These are phyloP conservation scores for Progne subis DNA, from an alignment of 2,113 vertebrate species.

Conservation along the genomic window DNA sequence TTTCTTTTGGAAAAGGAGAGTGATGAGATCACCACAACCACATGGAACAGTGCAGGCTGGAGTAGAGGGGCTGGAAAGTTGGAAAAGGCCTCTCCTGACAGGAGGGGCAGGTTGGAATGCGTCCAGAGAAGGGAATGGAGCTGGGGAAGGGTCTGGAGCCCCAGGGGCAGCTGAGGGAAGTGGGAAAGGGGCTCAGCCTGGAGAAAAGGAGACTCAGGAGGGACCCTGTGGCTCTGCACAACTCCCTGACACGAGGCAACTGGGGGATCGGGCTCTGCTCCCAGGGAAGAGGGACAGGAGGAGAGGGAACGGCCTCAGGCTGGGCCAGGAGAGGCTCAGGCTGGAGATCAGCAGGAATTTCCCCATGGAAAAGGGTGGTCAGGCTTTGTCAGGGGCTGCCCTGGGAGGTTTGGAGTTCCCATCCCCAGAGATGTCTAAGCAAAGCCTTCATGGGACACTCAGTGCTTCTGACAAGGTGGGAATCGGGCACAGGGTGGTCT, in stretches of 20 bases:
- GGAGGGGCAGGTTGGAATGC: rapidly evolving
- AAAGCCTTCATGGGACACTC: background rate
- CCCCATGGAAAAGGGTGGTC: background rate
- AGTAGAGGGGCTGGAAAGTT: background rate
- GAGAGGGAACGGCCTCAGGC: background rate
- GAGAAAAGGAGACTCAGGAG: background rate
- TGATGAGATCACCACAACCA: background rate
- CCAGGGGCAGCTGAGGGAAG: background rate
- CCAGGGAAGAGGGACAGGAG: background rate
- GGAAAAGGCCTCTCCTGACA: background rate
- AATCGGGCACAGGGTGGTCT: rapidly evolving
- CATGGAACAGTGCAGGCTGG: background rate
- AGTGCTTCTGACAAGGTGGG: background rate
- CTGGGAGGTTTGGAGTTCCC: background rate
- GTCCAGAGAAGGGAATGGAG: rapidly evolving
- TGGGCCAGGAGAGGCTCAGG: background rate
- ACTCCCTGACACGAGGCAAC: background rate
- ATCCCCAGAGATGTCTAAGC: background rate
- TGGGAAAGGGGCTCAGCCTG: background rate
- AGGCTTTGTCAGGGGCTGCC: background rate
- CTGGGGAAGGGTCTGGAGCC: background rate
- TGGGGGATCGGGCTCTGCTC: background rate
- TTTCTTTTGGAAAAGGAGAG: background rate
- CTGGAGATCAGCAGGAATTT: background rate
- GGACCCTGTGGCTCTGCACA: background rate